Conservation (phyloP, 2,888 invertebrate species). For the Ligdia adustata region DNA sequence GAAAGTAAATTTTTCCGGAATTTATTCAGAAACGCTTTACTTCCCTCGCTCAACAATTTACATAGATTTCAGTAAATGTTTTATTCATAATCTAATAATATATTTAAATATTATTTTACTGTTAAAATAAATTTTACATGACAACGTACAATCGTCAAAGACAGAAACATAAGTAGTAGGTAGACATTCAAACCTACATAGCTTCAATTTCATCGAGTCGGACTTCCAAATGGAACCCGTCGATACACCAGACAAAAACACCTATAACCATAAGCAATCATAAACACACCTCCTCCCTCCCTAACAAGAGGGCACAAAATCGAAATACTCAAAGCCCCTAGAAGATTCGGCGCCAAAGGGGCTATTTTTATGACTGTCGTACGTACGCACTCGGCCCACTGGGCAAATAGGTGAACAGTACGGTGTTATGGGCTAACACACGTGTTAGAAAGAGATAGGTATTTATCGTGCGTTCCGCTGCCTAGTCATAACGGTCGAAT, state of each 20-base stretch:
- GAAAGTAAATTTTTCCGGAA: too few relatives aligned
- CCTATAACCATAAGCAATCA: constrained; percentile 61
- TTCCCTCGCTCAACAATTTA: too few relatives aligned
- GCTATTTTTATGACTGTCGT: constrained; percentile 84
- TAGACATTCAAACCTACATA: constrained; percentile 1
- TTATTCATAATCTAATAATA: too few relatives aligned
- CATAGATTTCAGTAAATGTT: too few relatives aligned
- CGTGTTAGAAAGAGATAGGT: constrained; percentile 74
- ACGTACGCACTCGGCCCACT: constrained; percentile 80
- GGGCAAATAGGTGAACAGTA: constrained; percentile 77
- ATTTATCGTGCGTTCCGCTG: constrained; percentile 76
- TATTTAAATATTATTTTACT: too few relatives aligned
- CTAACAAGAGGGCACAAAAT: constrained; percentile 76
- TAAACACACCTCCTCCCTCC: constrained; percentile 60
- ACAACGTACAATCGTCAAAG: neutral
- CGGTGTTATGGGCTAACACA: constrained; percentile 65
- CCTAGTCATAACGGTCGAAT: constrained; percentile 84
- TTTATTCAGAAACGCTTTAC: too few relatives aligned
- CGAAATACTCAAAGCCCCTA: constrained; percentile 75
- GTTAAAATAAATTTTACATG: neutral
- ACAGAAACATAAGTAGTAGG: neutral
- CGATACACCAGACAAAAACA: constrained; percentile 43
- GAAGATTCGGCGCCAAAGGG: constrained; percentile 82
- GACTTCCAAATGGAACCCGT: constrained; percentile 22
- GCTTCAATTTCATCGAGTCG: constrained; percentile 24